Base-by-base conservation (phyloP, 2,888 invertebrate genomes). In the Meghimatium bilineatum region DNA sequence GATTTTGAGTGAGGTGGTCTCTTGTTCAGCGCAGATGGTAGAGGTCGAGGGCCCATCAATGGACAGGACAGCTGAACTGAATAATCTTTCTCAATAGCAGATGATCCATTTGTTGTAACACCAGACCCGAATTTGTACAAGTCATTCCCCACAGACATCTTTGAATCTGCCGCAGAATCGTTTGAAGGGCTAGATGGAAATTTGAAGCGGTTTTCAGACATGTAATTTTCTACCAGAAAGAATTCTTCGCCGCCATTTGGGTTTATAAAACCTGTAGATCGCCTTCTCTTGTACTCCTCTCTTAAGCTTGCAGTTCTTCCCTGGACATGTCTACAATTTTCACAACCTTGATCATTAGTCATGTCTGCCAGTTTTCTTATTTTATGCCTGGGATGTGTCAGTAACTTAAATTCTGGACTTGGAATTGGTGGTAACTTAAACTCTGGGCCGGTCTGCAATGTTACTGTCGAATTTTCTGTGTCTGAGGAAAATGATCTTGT, bases 171-270 rank as follows among this genome's bases (percentile, higher is more conserved):
- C 6, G 29, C 38, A 2, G 29, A 29, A n/a, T 74, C 20, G 26
- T 29, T 67, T 1, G 44, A 1, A 26, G 80, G 36, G 26, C 67
- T 80, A 17, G n/a, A 34, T 14, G 80, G 84, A 23, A 84, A 80
- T 36, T 76, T 79, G 34, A 84, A 84, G 14, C 80, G 67, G 29
- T 84, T 80, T 49, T 84, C 80, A 34, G 49, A 80, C 76, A 84
- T 52, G 36, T 75, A 80, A 38, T 79, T 80, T 36, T 84, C 80
- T 20, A 66, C 80, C 32, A 79, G 69, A 63, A 84, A 84, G 36
- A 76, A 84, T 52, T 80, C 84, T 32, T 23, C 44, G 3, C 77
- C 67, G 20, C 32, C n/a, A 10, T 66, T 29, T 26, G 83, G 77
- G 26, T 71, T 77, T 17, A 77, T 34, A 52, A 69, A 78, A 23